A percentile compares a stretch with the other conserved stretches of the same genome.
These are phyloP conservation scores for Trachymyrmex septentrionalis DNA, from an alignment of 1,140 invertebrate species.

Conservation along the genomic window DNA sequence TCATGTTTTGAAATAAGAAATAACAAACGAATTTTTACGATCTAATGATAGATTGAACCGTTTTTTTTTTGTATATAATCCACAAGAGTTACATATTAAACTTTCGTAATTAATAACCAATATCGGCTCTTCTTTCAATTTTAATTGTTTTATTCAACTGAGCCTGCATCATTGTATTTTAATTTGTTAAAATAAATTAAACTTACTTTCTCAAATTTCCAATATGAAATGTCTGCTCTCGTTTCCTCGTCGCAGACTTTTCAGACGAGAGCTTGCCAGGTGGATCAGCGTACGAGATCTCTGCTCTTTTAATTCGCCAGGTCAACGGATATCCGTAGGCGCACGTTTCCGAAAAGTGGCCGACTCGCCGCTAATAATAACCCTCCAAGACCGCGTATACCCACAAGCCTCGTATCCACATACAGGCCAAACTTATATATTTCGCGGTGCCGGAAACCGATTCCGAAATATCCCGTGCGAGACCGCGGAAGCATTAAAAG, in stretches of 20 bases:
- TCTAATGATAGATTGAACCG: too few relatives aligned
- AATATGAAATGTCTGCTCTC: neutral
- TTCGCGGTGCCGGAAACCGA: constrained; percentile 76
- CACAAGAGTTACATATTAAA: too few relatives aligned
- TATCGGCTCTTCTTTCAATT: too few relatives aligned
- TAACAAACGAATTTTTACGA: too few relatives aligned
- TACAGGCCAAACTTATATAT: constrained; percentile 67
- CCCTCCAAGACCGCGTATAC: neutral
- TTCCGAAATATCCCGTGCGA: constrained; percentile 73
- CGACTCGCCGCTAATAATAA: constrained; percentile 71
- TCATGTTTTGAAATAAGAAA: too few relatives aligned
- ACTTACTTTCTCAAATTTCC: neutral
- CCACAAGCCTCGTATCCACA: neutral
- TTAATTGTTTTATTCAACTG: too few relatives aligned
- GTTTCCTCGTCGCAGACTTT: neutral
- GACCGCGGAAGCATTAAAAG: constrained; percentile 76
- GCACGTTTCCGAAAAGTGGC: constrained; percentile 49
- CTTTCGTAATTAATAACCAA: too few relatives aligned
- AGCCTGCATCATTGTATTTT: too few relatives aligned
- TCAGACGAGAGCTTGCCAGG: neutral
- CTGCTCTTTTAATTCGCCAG: constrained; percentile 15
- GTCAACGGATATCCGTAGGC: constrained; percentile 66
- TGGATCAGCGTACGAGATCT: neutral
- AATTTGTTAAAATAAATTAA: neutral
- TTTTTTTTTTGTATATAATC: too few relatives aligned